Evolutionary conservation across 2,797 vertebrate species (phyloP).

Genomic region (Anas capensis): DNA sequence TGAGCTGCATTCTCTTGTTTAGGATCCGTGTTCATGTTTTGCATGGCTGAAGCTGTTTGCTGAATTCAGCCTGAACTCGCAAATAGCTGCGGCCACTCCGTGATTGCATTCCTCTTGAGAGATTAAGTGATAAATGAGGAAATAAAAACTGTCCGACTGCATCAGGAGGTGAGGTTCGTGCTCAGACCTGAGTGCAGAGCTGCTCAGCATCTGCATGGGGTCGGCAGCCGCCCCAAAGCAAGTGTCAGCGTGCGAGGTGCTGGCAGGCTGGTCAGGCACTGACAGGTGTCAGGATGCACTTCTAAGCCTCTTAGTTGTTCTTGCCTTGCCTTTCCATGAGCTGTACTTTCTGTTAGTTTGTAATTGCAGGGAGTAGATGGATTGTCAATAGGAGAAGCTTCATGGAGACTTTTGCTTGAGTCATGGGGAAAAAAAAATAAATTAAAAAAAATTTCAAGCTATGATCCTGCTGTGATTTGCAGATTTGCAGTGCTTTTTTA

Average conservation of each 20-base stretch:
- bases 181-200: background rate
- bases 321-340: background rate
- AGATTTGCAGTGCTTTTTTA: too few species aligned
- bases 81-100: background rate
- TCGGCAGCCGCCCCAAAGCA: background rate
- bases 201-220: accelerated
- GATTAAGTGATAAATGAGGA: background rate
- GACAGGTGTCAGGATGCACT: background rate
- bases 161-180: background rate
- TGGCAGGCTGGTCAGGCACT: background rate
- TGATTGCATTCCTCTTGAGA: background rate
- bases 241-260: accelerated
- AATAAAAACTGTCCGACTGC: background rate
- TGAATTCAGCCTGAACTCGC: background rate
- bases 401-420: background rate
- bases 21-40: background rate
- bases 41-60: background rate
- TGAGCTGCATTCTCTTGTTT: background rate
- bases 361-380: background rate
- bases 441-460: too few species aligned
- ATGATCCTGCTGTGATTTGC: too few species aligned
- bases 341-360: background rate
- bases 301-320: background rate
- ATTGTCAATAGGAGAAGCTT: background rate
- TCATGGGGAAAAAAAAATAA: background rate